Base-by-base conservation (phyloP, 2,888 invertebrate genomes). In the Leptothorax acervorum region DNA sequence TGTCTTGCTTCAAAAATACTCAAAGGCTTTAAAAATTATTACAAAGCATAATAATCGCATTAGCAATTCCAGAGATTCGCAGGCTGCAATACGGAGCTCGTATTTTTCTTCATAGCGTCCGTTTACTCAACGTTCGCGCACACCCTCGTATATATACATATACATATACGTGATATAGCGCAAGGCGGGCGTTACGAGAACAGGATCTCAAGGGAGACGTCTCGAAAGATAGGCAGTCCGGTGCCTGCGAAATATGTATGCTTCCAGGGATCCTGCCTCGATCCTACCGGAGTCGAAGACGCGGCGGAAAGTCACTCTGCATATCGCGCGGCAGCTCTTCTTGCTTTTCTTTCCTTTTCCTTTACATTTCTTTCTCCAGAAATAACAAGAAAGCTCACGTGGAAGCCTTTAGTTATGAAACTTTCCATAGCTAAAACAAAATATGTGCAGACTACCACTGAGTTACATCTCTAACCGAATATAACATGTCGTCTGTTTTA, bases 181-280 rank as follows among this genome's bases (percentile, higher is more conserved):
- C 23, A 76, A 74, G 88, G 53, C 82, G 88, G 85, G 84, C 83
- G 88, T 86, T 87, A 86, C 84, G 89, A 87, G 86, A 84, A 87
- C 83, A 86, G 87, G 87, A 89, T 92, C 91, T 86, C 90, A 82
- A 79, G 90, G 89, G 89, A 91, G 88, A 87, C 88, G 87, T 88
- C 89, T 90, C 83, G 90, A 87, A 91, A 90, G 91, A 90, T 90
- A 90, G 90, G 90, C 89, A 91, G 89, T 88, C 90, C 90, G 89
- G 89, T 89, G 91, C 85, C 90, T 92, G 90, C 89, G 90, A 93
- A 93, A 93, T 92, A 92, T 92, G 92, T 92, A 92, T 92, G 91
- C 92, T 91, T 92, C 85, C 88, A 57, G 89, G 91, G 92, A 92
- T 92, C 87, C 87, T 84, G 68, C 76, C 86, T 83, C 85, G 87